Conservation (phyloP, 2,113 vertebrate species). For the Aphyosemion australe region DNA sequence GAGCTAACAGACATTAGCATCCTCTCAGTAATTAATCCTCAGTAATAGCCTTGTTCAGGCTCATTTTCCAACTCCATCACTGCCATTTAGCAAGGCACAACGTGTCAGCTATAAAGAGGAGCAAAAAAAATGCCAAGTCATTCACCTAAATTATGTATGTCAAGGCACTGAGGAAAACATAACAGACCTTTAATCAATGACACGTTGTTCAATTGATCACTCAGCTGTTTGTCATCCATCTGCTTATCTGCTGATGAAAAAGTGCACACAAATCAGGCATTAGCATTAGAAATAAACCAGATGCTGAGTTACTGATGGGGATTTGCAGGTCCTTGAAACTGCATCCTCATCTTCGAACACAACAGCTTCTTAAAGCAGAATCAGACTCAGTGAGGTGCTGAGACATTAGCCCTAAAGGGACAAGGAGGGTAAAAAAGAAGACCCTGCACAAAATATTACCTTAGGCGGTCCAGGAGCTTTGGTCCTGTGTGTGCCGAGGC, state of each 20-base stretch:
- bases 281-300: neutral
- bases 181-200: slow-evolving; percentile 89
- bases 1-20: slow-evolving; percentile 12
- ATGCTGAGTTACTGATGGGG: neutral
- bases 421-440: slow-evolving; percentile 12
- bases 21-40: slow-evolving; percentile 36
- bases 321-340: slow-evolving; percentile 23
- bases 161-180: neutral
- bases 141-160: slow-evolving; percentile 17
- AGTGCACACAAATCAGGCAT: slow-evolving; percentile 16
- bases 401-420: neutral
- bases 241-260: slow-evolving; percentile 77
- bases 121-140: slow-evolving; percentile 39
- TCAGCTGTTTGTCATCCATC: slow-evolving; percentile 94
- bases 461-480: slow-evolving; percentile 52
- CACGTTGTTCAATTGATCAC: slow-evolving; percentile 89
- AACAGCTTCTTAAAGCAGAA: slow-evolving; percentile 6
- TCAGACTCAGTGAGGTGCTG: slow-evolving; percentile 1
- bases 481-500: slow-evolving; percentile 49
- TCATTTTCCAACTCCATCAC: slow-evolving; percentile 5
- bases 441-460: slow-evolving; percentile 51
- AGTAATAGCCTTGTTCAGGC: slow-evolving; percentile 59
- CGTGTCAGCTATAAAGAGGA: slow-evolving; percentile 14
- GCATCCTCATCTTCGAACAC: slow-evolving; percentile 30
- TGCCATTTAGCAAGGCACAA: slow-evolving; percentile 7